Percentiles rank a stretch among this genome's conserved stretches.
These are phyloP conservation scores for Echinometra lucunter DNA, from an alignment of 53 echinoderm and acorn worm species.

Conservation along the genomic window DNA sequence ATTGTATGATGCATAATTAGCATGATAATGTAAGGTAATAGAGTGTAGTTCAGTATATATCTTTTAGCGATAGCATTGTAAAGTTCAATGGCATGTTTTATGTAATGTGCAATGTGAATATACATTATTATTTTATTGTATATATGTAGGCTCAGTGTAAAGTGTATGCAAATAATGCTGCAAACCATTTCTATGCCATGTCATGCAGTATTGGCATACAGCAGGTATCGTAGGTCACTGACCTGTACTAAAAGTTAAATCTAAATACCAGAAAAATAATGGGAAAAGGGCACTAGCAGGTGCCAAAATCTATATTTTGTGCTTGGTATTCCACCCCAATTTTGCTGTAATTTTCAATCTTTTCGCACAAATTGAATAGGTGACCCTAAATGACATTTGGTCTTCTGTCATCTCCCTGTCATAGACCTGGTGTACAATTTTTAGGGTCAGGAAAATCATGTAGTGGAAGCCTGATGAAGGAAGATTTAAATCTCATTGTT, in stretches of 20 bases:
- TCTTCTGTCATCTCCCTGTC: slow-evolving; percentile 1
- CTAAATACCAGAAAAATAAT: too few species aligned
- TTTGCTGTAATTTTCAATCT: slow-evolving; percentile 24
- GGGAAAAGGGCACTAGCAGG: not conserved
- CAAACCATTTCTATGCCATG: not conserved
- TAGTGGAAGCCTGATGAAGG: not conserved
- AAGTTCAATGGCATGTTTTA: too few species aligned
- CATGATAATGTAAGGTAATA: too few species aligned
- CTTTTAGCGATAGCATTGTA: too few species aligned
- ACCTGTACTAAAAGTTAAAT: not conserved
- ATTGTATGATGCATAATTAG: too few species aligned
- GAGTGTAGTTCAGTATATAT: too few species aligned
- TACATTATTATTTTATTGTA: too few species aligned
- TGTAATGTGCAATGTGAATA: too few species aligned
- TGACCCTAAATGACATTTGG: slow-evolving; percentile 27
- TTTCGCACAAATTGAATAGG: slow-evolving; percentile 7
- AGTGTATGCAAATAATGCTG: not conserved
- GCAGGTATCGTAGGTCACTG: not conserved
- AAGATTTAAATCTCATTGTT: not conserved
- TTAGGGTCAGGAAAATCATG: not conserved
- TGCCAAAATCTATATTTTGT: slow-evolving; percentile 12
- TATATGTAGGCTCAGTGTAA: not conserved
- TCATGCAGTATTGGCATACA: not conserved
- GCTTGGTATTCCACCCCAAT: not conserved
- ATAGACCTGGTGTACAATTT: not conserved